Evolutionary conservation across 2,113 vertebrate species (phyloP).

Genomic region (Megaceryle maxima): DNA sequence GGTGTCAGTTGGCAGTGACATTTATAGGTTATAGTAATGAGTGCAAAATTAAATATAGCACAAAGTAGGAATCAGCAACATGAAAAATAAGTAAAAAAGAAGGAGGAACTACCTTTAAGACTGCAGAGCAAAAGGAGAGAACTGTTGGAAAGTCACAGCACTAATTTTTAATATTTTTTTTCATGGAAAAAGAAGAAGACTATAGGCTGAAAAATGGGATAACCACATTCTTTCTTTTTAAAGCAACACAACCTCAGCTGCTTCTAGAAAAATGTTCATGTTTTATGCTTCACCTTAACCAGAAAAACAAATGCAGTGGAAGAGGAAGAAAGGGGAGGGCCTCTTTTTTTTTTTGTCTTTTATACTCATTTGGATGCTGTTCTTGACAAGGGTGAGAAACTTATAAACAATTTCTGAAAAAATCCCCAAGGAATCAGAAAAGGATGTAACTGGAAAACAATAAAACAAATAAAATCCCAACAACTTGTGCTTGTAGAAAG

Average conservation of each 20-base stretch:
- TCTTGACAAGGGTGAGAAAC: neutral
- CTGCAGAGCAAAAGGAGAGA: neutral
- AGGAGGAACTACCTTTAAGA: neutral
- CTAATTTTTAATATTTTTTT: neutral
- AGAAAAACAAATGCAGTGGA: neutral
- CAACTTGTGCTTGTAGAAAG: neutral
- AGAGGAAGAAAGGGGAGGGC: neutral
- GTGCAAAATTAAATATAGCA: neutral
- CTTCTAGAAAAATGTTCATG: neutral
- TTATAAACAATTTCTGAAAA: neutral
- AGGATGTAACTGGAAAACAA: neutral
- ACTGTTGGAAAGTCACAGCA: neutral
- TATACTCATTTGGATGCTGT: neutral
- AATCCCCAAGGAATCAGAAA: neutral
- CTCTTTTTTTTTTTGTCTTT: neutral
- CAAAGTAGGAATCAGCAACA: neutral
- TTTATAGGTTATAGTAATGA: neutral
- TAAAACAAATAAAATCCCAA: neutral
- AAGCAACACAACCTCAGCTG: neutral
- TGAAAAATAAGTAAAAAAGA: neutral
- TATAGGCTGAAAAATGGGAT: neutral
- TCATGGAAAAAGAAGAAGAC: neutral
- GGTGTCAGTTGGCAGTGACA: neutral
- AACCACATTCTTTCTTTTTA: neutral
- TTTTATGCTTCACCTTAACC: neutral